A percentile compares a stretch with the other conserved stretches of the same genome.
Conservation (phyloP, 2,797 vertebrate genomes). For the Lacerta agilis region DNA sequence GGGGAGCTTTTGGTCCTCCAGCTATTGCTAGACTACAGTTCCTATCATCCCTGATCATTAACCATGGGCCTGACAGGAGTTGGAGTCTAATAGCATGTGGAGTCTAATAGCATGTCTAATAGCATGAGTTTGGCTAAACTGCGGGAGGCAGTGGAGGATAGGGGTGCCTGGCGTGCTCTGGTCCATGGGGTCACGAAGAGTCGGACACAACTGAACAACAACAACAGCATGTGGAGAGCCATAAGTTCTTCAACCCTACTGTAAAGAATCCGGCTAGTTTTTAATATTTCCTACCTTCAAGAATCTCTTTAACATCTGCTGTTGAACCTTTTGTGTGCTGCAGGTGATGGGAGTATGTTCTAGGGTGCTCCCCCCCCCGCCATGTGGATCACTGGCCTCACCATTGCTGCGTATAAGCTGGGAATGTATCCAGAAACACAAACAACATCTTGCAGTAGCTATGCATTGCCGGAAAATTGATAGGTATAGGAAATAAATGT, state of each 20-base stretch:
- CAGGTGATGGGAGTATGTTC: not conserved
- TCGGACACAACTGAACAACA: too few species aligned
- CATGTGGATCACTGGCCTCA: not conserved
- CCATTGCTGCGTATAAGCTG: not conserved
- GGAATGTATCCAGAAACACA: not conserved
- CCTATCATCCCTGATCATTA: not conserved
- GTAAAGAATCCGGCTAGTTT: conserved; percentile 17
- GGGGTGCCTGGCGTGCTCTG: too few species aligned
- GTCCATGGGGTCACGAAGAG: too few species aligned
- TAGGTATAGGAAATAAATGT: not conserved
- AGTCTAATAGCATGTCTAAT: too few species aligned
- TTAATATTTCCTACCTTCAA: not conserved
- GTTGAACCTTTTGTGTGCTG: not conserved
- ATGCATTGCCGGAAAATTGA: not conserved
- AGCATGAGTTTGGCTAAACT: too few species aligned
- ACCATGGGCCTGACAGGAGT: too few species aligned
- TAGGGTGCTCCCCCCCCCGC: too few species aligned
- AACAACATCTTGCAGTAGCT: not conserved
- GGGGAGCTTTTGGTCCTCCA: not conserved
- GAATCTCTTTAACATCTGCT: not conserved
- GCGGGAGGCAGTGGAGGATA: too few species aligned
- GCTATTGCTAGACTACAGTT: not conserved
- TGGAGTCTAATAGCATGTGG: too few species aligned
- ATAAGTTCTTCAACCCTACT: not conserved
- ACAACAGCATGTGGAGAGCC: too few species aligned